A percentile compares a stretch with the other conserved stretches of the same genome.
Conservation (phyloP, 2,888 invertebrate species). For the Phrixothrix hirtus region DNA sequence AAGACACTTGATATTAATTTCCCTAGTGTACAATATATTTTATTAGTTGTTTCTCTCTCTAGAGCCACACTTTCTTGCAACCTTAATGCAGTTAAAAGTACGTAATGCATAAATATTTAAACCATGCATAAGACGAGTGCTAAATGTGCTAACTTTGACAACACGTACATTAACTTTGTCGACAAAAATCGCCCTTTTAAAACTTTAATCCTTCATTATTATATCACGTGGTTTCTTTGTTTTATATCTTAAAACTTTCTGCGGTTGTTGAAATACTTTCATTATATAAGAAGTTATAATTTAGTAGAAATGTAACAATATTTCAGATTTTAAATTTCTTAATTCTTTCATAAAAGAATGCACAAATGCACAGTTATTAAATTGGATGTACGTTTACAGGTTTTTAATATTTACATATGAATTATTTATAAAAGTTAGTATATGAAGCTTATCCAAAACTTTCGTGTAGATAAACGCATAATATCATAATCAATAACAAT, state of each 20-base stretch:
- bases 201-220: conserved; percentile 40
- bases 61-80: conserved; percentile 51
- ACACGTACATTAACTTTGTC: conserved; percentile 35
- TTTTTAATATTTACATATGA: no score
- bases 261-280: conserved; percentile 3
- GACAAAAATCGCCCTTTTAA: conserved; percentile 33
- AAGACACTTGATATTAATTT: conserved; percentile 59
- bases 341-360: no score
- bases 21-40: conserved; percentile 58
- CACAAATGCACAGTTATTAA: no score
- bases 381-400: no score
- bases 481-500: no score
- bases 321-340: no score
- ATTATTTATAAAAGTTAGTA: no score
- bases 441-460: no score
- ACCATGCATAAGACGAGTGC: conserved; percentile 39
- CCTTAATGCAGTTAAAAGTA: conserved; percentile 53
- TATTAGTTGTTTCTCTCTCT: conserved; percentile 57
- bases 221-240: conserved; percentile 36
- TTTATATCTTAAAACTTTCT: conserved; percentile 24
- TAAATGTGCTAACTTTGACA: conserved; percentile 38
- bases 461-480: no score
- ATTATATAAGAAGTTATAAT: no score
- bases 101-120: conserved; percentile 53
- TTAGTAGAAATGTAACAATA: no score